phyloP scores from a whole-genome alignment of 2,888 invertebrate genomes.

The Spisula solida region DNA sequence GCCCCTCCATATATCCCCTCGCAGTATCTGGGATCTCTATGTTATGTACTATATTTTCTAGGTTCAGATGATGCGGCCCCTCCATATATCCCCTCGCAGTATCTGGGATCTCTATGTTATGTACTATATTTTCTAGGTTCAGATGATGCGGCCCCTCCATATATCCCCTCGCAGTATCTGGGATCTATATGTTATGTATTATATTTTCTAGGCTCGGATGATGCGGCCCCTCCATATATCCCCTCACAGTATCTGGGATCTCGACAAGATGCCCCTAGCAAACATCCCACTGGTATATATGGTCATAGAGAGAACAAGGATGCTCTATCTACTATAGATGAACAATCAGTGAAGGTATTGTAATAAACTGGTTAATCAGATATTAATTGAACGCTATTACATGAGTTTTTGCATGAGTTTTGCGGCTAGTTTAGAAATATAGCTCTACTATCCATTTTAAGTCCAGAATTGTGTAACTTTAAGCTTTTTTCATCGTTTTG shows the following conservation, averaged over 20 bases:
- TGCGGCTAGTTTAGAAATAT: not conserved
- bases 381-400: not conserved
- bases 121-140: too few relatives aligned
- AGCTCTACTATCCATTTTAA: not conserved
- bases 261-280: conserved; percentile 73
- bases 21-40: too few relatives aligned
- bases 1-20: too few relatives aligned
- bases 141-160: too few relatives aligned
- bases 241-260: conserved; percentile 82
- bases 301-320: conserved; percentile 66
- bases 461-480: too few relatives aligned
- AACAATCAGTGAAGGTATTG: conserved; percentile 76
- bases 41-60: too few relatives aligned
- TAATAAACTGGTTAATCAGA: not conserved
- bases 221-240: conserved; percentile 83
- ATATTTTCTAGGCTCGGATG: conserved; percentile 83
- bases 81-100: too few relatives aligned
- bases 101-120: too few relatives aligned
- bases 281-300: conserved; percentile 77
- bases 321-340: conserved; percentile 81
- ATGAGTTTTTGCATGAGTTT: not conserved
- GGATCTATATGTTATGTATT: too few relatives aligned
- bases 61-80: too few relatives aligned
- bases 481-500: too few relatives aligned
- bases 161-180: too few relatives aligned